Evolutionary conservation across 2,797 vertebrate genomes (phyloP).

Genomic region (Acipenser ruthenus): DNA sequence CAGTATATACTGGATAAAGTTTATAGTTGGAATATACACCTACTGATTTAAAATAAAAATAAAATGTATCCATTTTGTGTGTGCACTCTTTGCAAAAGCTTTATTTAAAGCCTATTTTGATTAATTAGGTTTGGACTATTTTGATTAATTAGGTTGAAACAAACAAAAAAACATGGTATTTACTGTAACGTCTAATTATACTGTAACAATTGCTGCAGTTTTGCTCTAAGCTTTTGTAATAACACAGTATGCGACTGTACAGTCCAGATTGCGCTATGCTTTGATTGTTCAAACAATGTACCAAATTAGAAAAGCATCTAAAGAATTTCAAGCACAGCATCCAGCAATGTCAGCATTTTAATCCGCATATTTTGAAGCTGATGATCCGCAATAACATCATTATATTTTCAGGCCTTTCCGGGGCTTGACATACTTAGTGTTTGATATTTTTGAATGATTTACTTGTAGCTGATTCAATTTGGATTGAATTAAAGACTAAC

Average conservation of each 20-base stretch:
- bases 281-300: constrained; percentile 2
- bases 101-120: too few relatives aligned
- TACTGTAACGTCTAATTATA: too few relatives aligned
- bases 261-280: not conserved
- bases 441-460: constrained; percentile 9
- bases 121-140: too few relatives aligned
- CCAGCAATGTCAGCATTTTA: not conserved
- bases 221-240: too few relatives aligned
- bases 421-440: not conserved
- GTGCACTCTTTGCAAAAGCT: too few relatives aligned
- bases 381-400: not conserved
- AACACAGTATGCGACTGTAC: not conserved
- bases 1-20: too few relatives aligned
- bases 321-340: not conserved
- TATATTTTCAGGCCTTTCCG: not conserved
- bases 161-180: too few relatives aligned
- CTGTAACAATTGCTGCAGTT: too few relatives aligned
- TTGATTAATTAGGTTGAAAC: too few relatives aligned
- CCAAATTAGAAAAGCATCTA: not conserved
- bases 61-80: too few relatives aligned
- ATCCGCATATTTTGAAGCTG: not conserved
- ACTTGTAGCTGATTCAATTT: constrained; percentile 14
- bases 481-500: constrained; percentile 4
- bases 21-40: too few relatives aligned
- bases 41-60: too few relatives aligned